Percentiles rank a stretch among this genome's conserved stretches.
These are phyloP conservation scores for Empis stercorea DNA, from an alignment of 2,888 invertebrate species.

Conservation along the genomic window DNA sequence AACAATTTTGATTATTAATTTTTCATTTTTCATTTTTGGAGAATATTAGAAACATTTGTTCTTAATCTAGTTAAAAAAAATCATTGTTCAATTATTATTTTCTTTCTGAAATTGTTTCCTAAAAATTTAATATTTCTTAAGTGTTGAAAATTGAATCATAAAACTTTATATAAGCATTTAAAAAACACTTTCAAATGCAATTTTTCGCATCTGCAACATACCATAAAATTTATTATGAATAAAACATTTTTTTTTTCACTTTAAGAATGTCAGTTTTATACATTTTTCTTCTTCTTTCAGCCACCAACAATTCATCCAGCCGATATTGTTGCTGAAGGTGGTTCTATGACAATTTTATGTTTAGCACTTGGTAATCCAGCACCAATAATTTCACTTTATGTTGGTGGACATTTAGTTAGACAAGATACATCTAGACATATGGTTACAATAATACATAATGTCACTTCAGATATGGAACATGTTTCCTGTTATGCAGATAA, in stretches of 20 bases:
- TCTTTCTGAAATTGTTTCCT: too few species aligned
- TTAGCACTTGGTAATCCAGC: slow-evolving; percentile 76
- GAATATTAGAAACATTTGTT: too few species aligned
- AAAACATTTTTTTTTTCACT: too few species aligned
- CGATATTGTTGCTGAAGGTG: slow-evolving; percentile 69
- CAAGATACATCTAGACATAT: slow-evolving; percentile 73
- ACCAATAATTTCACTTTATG: slow-evolving; percentile 71
- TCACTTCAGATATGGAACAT: slow-evolving; percentile 72
- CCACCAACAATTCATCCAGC: slow-evolving; percentile 74
- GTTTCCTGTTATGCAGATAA: slow-evolving; percentile 82
- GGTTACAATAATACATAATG: slow-evolving; percentile 76
- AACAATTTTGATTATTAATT: neutral
- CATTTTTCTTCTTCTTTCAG: too few species aligned
- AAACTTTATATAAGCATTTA: too few species aligned
- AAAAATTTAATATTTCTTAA: too few species aligned
- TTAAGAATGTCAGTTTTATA: too few species aligned
- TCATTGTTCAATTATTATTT: too few species aligned
- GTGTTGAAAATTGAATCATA: too few species aligned
- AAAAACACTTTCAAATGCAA: too few species aligned
- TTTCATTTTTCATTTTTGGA: neutral
- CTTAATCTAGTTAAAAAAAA: neutral
- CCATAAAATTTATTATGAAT: too few species aligned
- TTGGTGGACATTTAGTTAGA: slow-evolving; percentile 56
- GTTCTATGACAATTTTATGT: slow-evolving; percentile 75
- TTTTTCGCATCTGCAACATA: too few species aligned